Base-by-base conservation (phyloP, 2,888 invertebrate genomes). In the Acronicta aceris region DNA sequence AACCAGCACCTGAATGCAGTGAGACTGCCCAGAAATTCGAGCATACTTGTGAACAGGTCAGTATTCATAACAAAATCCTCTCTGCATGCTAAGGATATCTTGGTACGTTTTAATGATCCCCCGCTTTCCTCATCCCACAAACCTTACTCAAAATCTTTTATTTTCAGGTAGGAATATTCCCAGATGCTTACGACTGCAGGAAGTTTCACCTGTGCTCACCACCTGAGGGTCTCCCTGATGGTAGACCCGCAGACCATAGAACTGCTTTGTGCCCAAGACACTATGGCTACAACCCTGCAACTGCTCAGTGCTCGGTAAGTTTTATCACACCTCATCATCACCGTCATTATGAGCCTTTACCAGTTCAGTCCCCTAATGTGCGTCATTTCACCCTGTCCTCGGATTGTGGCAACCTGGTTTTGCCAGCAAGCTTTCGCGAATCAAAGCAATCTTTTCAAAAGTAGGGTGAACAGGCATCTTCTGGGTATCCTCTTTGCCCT, bases 21-120 rank as follows among this genome's bases (percentile, higher is more conserved):
- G 48, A 55, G 17, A 52, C 33, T 0, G 76, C 79, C 1, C 71
- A 78, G 10, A 74, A 82, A 12, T 90, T 88, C 69, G 74, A 80
- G 25, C 93, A 93, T 69, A 86, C 79, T 21, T 95, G 93, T 74
- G 95, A 95, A 89, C 95, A 95, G 91, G 95, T 95, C 76, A 79
- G 51, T 48, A 12, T 3, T 16, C 8, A 9, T 25, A 7, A 27
- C 21, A n/a, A n/a, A n/a, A n/a, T n/a, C n/a, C n/a, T n/a, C n/a
- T n/a, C n/a, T n/a, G n/a, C n/a, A n/a, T n/a, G n/a, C n/a, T n/a
- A n/a, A n/a, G 21, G 21, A 21, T 21, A 21, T 3, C 21, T 3
- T 21, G 21, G 21, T 21, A 21, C 2, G 21, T 2, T 30, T 30
- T 2, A 30, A 30, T 30, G 0, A 30, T 30, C 30, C 1, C n/a